A percentile compares a stretch with the other conserved stretches of the same genome.
These are phyloP conservation scores for Passer domesticus DNA, from an alignment of 2,113 vertebrate species.

Conservation along the genomic window DNA sequence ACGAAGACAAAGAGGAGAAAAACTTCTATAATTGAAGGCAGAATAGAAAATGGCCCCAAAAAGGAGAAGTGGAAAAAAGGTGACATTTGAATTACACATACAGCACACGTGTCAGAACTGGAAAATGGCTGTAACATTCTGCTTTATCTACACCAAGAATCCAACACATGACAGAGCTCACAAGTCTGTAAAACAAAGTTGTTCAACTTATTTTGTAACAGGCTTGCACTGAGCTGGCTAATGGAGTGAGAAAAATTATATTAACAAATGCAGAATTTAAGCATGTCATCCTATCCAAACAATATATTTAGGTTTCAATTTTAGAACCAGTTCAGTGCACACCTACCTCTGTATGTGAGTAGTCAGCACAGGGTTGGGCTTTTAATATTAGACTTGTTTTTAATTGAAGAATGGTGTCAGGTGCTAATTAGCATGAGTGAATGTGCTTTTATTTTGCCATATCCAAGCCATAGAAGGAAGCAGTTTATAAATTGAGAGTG, in stretches of 20 bases:
- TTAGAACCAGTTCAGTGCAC: neutral
- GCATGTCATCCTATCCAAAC: neutral
- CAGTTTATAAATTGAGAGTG: neutral
- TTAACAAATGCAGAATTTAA: neutral
- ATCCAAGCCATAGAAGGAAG: neutral
- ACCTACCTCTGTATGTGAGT: neutral
- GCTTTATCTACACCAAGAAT: neutral
- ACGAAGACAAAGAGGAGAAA: neutral
- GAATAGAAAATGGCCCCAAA: neutral
- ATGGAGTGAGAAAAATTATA: neutral
- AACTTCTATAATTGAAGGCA: neutral
- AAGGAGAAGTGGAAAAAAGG: conserved; percentile 5
- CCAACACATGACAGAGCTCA: neutral
- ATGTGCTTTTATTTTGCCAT: neutral
- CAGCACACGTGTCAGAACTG: neutral
- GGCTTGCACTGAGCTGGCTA: neutral
- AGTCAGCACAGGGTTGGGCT: neutral
- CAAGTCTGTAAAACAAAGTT: neutral
- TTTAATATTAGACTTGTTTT: neutral
- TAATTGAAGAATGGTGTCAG: conserved; percentile 4
- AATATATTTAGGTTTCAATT: neutral
- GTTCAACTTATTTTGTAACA: neutral
- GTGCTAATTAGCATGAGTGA: neutral
- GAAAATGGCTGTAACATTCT: neutral
- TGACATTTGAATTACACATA: conserved; percentile 27